Conservation (phyloP, 1,140 invertebrate species). For the Paralvinella palmiformis region DNA sequence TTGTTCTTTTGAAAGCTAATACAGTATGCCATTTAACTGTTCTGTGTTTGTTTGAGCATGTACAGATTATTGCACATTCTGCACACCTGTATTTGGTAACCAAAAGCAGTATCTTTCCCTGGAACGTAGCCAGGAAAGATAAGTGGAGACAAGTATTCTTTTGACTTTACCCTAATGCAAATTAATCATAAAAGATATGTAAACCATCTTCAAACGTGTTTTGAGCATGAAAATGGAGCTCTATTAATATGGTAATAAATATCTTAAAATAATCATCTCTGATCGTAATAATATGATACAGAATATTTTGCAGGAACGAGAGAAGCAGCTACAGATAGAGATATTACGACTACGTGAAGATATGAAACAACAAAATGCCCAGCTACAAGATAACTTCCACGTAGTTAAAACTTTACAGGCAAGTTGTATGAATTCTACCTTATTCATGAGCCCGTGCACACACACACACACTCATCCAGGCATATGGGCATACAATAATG, state of each 20-base stretch:
- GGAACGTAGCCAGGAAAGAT: no score
- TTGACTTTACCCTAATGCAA: neutral
- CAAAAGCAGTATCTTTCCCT: no score
- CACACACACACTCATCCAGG: no score
- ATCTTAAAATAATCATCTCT: neutral
- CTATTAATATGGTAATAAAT: neutral
- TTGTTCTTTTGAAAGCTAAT: neutral
- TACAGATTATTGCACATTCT: no score
- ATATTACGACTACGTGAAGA: conserved; percentile 30
- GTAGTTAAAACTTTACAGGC: conserved; percentile 34
- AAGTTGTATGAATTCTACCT: conserved; percentile 11
- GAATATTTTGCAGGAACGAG: conserved; percentile 28
- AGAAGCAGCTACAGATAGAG: conserved; percentile 29
- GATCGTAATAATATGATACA: neutral
- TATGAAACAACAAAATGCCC: conserved; percentile 30
- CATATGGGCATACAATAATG: no score
- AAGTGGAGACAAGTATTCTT: no score
- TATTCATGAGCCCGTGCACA: no score
- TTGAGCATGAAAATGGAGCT: neutral
- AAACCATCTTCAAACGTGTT: neutral
- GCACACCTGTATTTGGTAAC: no score
- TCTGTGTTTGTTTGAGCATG: no score
- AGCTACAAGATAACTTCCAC: conserved; percentile 35
- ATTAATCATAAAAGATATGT: neutral
- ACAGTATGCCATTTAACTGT: neutral